Evolutionary conservation across 2,888 invertebrate species (phyloP), one percentile per base, ranked within the genome.

Genomic region (Patella caerulea): DNA sequence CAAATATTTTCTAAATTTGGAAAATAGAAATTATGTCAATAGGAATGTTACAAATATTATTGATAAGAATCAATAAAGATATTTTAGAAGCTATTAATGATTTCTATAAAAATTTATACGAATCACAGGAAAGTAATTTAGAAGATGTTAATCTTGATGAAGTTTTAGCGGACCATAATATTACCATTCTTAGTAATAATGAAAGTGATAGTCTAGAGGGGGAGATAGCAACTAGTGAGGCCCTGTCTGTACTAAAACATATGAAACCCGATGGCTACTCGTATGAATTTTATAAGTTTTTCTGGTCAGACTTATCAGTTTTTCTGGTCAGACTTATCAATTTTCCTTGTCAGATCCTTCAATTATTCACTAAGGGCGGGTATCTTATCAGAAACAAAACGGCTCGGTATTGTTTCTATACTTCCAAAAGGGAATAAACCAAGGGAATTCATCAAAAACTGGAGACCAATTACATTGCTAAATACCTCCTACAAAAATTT

Each of bases 341-440:
- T 14, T 3, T 65, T 19, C 65, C n/a, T 65, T 65, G 14, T 65
- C 65, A 65, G 24, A 12, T 65, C 65, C n/a, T 65, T 19, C 24
- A 65, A 65, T 7, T 19, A 65, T 14, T 65, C 3, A 19, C 24
- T 65, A 19, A 65, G 24, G 65, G n/a, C 24, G n/a, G 65, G 65
- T 19, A 19, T 19, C n/a, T 65, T 65, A n/a, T 65, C 65, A 65
- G 24, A 19, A 7, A 65, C 65, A 19, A 56, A 56, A 15, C 55
- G 55, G 17, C 55, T n/a, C n/a, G 59, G 59, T 59, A 59, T 59
- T 59, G 19, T 59, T 59, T n/a, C 59, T 19, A 59, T 59, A n/a
- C 59, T 59, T n/a, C 59, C 59, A 17, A 59, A 59, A 59, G 59
- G 59, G n/a, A 59, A 59, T 59, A 59, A 59, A 59, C 59, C 59